Base-by-base conservation (phyloP, 2,113 vertebrate species). In the Xiphophorus maculatus region DNA sequence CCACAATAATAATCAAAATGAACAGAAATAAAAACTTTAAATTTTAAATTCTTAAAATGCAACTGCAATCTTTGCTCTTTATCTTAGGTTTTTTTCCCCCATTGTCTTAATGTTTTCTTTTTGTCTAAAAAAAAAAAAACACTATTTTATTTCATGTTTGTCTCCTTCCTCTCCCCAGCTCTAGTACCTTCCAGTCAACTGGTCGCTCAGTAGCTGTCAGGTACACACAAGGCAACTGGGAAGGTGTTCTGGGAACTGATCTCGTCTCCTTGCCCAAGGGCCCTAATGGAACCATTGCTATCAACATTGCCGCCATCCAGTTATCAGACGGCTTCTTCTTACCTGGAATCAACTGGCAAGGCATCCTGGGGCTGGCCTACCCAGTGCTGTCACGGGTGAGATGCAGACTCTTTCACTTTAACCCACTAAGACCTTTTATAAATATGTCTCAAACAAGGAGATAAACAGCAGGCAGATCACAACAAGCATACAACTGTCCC, bases 191-290 rank as follows among this genome's bases (percentile, higher is more conserved):
- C 82, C 77, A 58, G 40, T 73, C 95, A 60, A 73, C 87, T 48
- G 94, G 90, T 63, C 88, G 86, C 22, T 90, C 87, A 0, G 97
- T 99, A 64, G 88, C 94, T 0, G 98, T 99, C 71, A 94, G 94
- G 74, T 99, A 99, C 90, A 99, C 97, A 0, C 97, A 99, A 80
- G 98, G 98, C 12, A 97, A 96, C 91, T 99, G 98, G 98, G 95
- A 94, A 0, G 98, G 98, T 25, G 84, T 95, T 15, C 94, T 99
- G n/a, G 97, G 97, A 37, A 91, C 93, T 5, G 98, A 99, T 84
- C 3, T 80, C 0, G 88, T 99, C 79, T 92, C 94, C 62, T 94
- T 99, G 64, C 96, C 97, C 0, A 95, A 95, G 27, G 97, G 96
- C 68, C 94, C 96, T 73, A 95, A 95, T 28, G 91, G 90, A 32